phyloP scores from a whole-genome alignment of 2,888 invertebrate genomes.

The Spatulosminthurus flaviceps region DNA sequence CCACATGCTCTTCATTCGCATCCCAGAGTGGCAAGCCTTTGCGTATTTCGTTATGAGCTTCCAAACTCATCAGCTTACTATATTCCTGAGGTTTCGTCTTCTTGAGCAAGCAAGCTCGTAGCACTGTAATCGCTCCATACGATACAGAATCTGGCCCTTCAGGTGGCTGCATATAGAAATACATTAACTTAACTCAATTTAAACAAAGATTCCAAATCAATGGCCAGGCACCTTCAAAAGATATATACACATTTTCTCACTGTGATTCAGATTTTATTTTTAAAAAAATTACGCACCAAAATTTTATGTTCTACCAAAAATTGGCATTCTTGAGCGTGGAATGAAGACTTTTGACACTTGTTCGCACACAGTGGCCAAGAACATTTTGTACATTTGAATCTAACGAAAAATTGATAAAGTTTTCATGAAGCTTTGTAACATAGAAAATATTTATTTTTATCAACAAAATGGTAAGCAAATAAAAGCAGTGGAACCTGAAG shows the following conservation, averaged over 20 bases:
- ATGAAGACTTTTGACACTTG: slow-evolving; percentile 62
- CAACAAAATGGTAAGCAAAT: too few relatives aligned
- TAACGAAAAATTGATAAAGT: not conserved
- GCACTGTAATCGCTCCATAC: slow-evolving; percentile 59
- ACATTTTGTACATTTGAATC: slow-evolving; percentile 60
- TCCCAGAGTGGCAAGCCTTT: slow-evolving; percentile 74
- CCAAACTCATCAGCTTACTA: slow-evolving; percentile 72
- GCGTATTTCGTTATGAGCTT: slow-evolving; percentile 75
- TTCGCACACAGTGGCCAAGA: slow-evolving; percentile 64
- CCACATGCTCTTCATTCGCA: slow-evolving; percentile 74
- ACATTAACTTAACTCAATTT: too few relatives aligned
- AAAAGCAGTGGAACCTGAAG: slow-evolving; percentile 46
- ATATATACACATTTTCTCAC: too few relatives aligned
- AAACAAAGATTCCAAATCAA: not conserved
- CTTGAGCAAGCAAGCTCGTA: slow-evolving; percentile 61
- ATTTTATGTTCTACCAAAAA: slow-evolving; percentile 58
- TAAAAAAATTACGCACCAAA: slow-evolving; percentile 52
- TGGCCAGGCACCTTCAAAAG: not conserved
- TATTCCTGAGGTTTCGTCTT: slow-evolving; percentile 66
- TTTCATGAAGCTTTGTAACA: too few relatives aligned
- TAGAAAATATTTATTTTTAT: too few relatives aligned
- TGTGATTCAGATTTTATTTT: not conserved
- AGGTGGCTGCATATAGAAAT: slow-evolving; percentile 32
- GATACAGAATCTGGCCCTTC: slow-evolving; percentile 37
- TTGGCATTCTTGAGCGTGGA: slow-evolving; percentile 61